Base-by-base conservation (phyloP, 2,113 vertebrate genomes). In the Notarius lentiginosus region DNA sequence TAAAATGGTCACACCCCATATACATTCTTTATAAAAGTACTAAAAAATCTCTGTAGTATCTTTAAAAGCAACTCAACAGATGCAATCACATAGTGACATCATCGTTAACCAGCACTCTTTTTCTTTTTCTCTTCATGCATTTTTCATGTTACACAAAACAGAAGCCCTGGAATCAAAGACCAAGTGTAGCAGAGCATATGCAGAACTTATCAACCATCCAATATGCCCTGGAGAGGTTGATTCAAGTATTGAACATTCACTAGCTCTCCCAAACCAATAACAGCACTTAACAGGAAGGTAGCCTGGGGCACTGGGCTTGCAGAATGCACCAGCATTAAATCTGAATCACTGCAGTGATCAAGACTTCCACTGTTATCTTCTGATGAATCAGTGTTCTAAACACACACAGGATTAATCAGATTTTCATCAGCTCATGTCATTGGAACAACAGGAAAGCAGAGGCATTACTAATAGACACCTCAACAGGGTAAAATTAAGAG, bases 301-400 rank as follows among this genome's bases (percentile, higher is more conserved):
- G 86, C 79, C 68, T 9, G 17, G 58, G 80, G 86, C 79, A 87
- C n/a, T 24, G 63, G 51, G 34, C 76, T 53, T 65, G 79, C 68
- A 60, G 68, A 82, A 87, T 83, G 86, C 80, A 87, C 56, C 79
- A 75, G 17, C 58, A 82, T 60, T 87, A 87, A 82, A 87, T 87
- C 24, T 87, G 79, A 75, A 87, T 76, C 79, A 75, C 68, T 83
- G 79, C 68, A 87, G 85, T 63, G n/a, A 86, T 73, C 30, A 24
- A 82, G 85, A 81, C 66, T 12, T 87, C 20, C 24, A 73, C 55
- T 86, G 66, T 79, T 86, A 58, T 58, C 55, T 34, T 72, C 65
- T 53, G n/a, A 82, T 75, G 24, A 82, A 34, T 49, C 56, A 14
- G 24, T 82, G 17, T 82, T 47, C 47, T 10, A 61, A 20, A 82